Conservation (phyloP, 2,797 vertebrate genomes). For the Syncerus caffer region DNA sequence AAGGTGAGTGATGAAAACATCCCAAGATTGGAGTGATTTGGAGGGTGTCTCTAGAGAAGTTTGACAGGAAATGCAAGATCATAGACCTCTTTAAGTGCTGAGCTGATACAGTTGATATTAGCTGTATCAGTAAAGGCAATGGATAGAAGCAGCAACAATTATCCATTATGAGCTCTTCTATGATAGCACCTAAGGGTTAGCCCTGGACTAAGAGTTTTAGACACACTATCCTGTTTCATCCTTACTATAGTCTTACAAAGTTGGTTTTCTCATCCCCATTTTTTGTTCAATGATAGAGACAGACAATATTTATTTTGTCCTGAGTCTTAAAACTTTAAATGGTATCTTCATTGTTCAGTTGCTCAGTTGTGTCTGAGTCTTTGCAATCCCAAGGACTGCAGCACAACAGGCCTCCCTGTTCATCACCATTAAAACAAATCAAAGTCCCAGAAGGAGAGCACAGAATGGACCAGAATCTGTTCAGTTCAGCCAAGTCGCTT, state of each 20-base stretch:
- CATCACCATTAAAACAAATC: not conserved
- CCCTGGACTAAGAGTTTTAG: not conserved
- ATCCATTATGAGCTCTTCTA: not conserved
- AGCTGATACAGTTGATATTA: not conserved
- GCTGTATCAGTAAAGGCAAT: not conserved
- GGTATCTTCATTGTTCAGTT: not conserved
- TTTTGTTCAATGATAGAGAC: not conserved
- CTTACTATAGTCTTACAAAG: not conserved
- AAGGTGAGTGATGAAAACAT: not conserved
- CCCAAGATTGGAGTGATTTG: not conserved
- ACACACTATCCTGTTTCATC: not conserved
- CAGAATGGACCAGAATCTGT: not conserved
- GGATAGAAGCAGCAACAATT: not conserved
- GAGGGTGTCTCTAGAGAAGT: not conserved
- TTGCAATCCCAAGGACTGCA: not conserved
- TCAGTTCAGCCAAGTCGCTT: accelerated
- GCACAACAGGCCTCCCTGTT: not conserved
- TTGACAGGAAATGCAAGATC: not conserved
- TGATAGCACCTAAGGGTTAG: not conserved
- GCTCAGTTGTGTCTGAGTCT: not conserved
- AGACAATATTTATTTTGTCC: not conserved
- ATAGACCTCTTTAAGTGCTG: not conserved
- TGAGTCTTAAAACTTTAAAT: not conserved
- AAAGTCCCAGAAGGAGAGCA: not conserved
- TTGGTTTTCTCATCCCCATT: not conserved